Conservation (phyloP, 2,797 vertebrate genomes). For the Hydrocynus forskahlii region DNA sequence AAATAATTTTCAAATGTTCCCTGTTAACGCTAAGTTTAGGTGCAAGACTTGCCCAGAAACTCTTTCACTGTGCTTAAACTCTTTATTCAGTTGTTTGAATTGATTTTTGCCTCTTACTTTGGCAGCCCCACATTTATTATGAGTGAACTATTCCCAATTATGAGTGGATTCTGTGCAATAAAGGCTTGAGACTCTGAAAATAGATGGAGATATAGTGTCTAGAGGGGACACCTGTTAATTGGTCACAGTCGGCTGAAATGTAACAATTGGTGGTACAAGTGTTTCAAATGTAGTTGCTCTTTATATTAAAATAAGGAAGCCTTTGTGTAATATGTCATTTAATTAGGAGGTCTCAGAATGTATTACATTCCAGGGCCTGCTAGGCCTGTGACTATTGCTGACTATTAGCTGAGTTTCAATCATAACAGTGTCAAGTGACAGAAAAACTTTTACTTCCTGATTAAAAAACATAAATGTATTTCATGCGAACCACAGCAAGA, state of each 20-base stretch:
- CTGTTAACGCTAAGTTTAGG: background rate
- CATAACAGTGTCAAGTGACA: too few relatives aligned
- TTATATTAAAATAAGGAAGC: background rate
- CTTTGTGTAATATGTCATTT: background rate
- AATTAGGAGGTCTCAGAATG: background rate
- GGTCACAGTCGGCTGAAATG: background rate
- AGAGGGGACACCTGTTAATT: conserved; percentile 5
- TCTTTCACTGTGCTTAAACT: background rate
- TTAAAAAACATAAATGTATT: too few relatives aligned
- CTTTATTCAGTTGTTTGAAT: too few relatives aligned
- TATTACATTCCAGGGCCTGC: too few relatives aligned
- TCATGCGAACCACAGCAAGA: too few relatives aligned
- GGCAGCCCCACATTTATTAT: conserved; percentile 34
- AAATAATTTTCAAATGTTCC: background rate
- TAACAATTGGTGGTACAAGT: background rate
- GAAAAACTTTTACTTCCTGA: too few relatives aligned
- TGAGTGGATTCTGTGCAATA: conserved; percentile 43
- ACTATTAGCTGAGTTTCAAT: too few relatives aligned
- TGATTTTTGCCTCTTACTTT: background rate
- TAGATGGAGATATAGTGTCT: conserved; percentile 15
- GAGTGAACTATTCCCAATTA: conserved; percentile 40
- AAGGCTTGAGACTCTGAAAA: conserved; percentile 29
- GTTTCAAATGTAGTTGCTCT: background rate
- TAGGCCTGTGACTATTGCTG: too few relatives aligned
- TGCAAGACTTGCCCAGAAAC: background rate